Base-by-base conservation (phyloP, 2,888 invertebrate genomes). In the Plemyria rubiginata region DNA sequence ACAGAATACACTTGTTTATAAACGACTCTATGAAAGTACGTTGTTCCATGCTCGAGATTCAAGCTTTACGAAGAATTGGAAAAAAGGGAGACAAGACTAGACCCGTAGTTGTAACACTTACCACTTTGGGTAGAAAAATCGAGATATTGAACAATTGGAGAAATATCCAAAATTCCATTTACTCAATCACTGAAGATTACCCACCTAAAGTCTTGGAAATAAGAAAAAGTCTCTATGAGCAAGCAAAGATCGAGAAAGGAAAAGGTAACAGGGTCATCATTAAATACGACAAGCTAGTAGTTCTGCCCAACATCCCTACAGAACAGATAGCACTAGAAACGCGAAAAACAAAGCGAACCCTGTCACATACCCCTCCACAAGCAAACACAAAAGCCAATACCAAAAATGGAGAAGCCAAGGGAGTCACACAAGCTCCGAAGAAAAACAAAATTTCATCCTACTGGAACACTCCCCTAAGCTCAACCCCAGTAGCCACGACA, bases 381-480 rank as follows among this genome's bases (percentile, higher is more conserved):
- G 2, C 11, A 2, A 16, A 46, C 9, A 9, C 16, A 12, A 45
- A 22, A 22, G 22, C 8, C 16, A 9, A 22, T 12, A 46, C 0
- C 3, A 11, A 12, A 4, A 1, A 46, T 22, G 22, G 22, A 22
- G 22, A 22, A 11, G 46, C 22, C 40, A 1, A 46, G 3, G 22
- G 22, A 22, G 22, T 22, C 22, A 22, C 16, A 22, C 46, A 46
- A 3, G 46, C 22, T 12, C 46, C 3, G 11, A 46, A 46, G 16
- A 46, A 46, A 22, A 46, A 46, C 11, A 46, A 46, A 22, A 46
- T 46, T 11, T 46, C 22, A 9, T 46, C 46, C 4, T 46, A 46
- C 22, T 46, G 46, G 16, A 2, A 4, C 8, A 45, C 15, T 12
- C 11, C 2, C 22, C 46, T 0, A 12, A 41, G 4, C 45, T 22